Conservation (phyloP, 2,888 invertebrate species). For the Xylota segnis region DNA sequence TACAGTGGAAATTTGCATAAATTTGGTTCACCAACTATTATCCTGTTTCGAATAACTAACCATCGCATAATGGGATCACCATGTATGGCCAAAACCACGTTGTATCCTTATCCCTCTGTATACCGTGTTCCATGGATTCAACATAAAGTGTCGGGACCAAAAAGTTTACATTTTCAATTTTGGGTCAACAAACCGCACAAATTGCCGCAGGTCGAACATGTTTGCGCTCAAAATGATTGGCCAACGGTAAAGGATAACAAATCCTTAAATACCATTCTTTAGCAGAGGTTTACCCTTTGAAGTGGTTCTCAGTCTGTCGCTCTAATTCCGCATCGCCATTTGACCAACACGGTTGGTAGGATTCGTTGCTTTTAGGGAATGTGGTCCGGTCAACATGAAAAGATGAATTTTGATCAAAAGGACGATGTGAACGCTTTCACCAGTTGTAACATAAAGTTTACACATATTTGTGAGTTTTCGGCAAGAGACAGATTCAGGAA, state of each 20-base stretch:
- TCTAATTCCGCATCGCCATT: not conserved
- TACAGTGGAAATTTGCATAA: slow-evolving; percentile 15
- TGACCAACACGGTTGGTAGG: not conserved
- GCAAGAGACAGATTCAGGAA: too few relatives aligned
- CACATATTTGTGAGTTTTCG: not conserved
- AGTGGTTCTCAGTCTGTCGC: not conserved
- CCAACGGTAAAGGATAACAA: not conserved
- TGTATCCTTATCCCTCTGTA: not conserved
- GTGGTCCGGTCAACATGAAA: not conserved
- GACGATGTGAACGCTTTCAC: not conserved
- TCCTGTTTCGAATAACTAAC: slow-evolving; percentile 12
- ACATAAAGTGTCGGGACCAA: not conserved
- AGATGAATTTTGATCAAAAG: not conserved
- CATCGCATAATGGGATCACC: slow-evolving; percentile 7
- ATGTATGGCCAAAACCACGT: slow-evolving; percentile 2
- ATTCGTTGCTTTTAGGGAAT: not conserved
- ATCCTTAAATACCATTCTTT: not conserved
- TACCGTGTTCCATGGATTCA: not conserved
- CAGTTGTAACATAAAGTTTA: not conserved
- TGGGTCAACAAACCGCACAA: slow-evolving; percentile 12
- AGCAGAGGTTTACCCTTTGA: not conserved
- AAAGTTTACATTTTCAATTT: slow-evolving; percentile 33
- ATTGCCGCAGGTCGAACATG: slow-evolving; percentile 9
- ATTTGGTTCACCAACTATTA: slow-evolving; percentile 7
- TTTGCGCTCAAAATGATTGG: slow-evolving; percentile 12